phyloP scores from a whole-genome alignment of 2,113 vertebrate species.

The Stercorarius parasiticus region DNA sequence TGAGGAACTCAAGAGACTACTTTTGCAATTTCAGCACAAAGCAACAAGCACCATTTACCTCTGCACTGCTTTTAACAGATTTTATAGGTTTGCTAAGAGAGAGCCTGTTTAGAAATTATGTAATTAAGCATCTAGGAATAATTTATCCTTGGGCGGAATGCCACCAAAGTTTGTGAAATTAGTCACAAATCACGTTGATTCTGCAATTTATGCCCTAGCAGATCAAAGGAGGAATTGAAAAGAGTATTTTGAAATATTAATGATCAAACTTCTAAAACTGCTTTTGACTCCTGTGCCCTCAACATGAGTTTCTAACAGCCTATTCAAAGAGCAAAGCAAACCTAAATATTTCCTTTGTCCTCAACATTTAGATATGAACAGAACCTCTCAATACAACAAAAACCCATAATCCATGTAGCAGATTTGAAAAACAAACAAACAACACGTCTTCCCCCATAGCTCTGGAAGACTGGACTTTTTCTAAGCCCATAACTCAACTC shows the following conservation, averaged over 20 bases:
- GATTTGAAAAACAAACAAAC: background rate
- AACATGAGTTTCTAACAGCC: background rate
- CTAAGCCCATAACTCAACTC: background rate
- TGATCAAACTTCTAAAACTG: background rate
- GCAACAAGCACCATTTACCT: background rate
- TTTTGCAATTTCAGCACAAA: conserved; percentile 8
- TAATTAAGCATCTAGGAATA: background rate
- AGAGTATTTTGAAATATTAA: background rate
- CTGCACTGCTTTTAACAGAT: background rate
- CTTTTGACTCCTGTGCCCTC: background rate
- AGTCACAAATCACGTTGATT: background rate
- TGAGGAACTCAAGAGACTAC: background rate
- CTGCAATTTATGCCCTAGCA: background rate
- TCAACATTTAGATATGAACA: background rate
- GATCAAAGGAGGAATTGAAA: background rate
- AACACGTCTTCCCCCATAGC: fast-evolving
- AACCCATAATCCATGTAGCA: background rate
- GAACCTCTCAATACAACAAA: background rate
- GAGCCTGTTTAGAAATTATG: background rate
- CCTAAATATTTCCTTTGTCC: background rate
- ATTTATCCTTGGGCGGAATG: background rate
- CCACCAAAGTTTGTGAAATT: background rate
- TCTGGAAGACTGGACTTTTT: background rate
- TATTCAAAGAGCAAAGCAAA: background rate
- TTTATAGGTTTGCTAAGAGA: background rate